Base-by-base conservation (phyloP, 2,888 invertebrate genomes). In the Cryptosula pallasiana region DNA sequence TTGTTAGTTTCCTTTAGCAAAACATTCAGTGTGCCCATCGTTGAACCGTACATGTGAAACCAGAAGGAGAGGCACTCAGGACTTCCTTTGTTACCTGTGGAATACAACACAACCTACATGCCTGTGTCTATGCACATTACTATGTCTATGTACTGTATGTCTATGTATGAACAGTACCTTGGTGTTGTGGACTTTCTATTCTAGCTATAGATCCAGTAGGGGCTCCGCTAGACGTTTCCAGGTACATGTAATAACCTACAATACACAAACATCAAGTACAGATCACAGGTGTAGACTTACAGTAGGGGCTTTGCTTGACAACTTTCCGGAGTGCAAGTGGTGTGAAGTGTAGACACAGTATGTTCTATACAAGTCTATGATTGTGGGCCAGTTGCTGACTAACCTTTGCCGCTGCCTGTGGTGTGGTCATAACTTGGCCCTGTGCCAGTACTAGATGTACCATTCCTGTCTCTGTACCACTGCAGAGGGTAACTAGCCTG, bases 391-490 rank as follows among this genome's bases (percentile, higher is more conserved):
- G 9, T 45, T 45, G 5, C 20, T 45, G 45, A 29, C 71, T 70
- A 72, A 79, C 80, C 79, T 72, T 73, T 71, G 1, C 71, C 73
- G 69, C 77, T 78, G 72, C 76, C 75, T 23, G 76, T 75, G 0
- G 82, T 81, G 74, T 82, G 82, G 71, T 82, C 82, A 76, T 75
- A 77, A 2, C 35, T 25, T 1, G 82, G 82, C 29, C 81, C 81
- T n/a, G 80, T 80, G 35, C 74, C 70, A 36, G 29, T 23, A 27
- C 45, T 45, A 1, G 54, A 36, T 23, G 70, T 70, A 13, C 70
- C 70, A 27, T 75, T 75, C 54, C 54, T 57, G 36, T 71, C 71
- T 54, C 75, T 32, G 32, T 35, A 69, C 75, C 75, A 75, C 20
- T 55, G 57, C 25, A 75, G 58, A n/a, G 35, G 13, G 55, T 27